These are phyloP conservation scores for Hirtodrosophila duncani DNA, from an alignment of 2,888 invertebrate species.

Conservation along the genomic window DNA sequence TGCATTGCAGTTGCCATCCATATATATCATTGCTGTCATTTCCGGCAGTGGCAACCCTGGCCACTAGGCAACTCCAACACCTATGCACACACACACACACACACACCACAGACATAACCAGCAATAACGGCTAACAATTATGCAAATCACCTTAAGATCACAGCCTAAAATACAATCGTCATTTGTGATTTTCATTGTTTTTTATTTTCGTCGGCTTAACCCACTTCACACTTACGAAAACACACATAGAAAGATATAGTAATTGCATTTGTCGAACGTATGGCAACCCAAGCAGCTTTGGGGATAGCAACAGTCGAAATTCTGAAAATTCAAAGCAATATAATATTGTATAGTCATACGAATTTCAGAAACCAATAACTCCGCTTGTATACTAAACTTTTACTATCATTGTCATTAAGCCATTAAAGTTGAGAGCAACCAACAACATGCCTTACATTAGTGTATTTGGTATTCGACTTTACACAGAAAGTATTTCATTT, in stretches of 20 bases:
- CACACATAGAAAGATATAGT: background rate
- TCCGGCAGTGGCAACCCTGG: constrained; percentile 42
- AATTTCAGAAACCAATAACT: too few relatives aligned
- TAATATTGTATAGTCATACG: too few relatives aligned
- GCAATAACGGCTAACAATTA: constrained; percentile 43
- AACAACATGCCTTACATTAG: too few relatives aligned
- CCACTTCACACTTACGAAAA: constrained; percentile 57
- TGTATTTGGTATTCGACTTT: background rate
- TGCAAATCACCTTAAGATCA: constrained; percentile 60
- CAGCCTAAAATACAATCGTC: constrained; percentile 44
- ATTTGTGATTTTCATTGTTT: constrained; percentile 36
- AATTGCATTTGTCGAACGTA: too few relatives aligned
- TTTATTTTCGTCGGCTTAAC: constrained; percentile 57
- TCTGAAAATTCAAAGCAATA: too few relatives aligned
- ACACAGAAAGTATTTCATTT: constrained; percentile 60
- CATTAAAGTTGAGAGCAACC: too few relatives aligned
- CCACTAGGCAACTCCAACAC: constrained; percentile 41
- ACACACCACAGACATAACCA: constrained; percentile 4
- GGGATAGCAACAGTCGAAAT: constrained; percentile 41
- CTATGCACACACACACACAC: constrained; percentile 40
- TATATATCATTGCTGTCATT: constrained; percentile 16
- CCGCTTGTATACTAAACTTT: too few relatives aligned
- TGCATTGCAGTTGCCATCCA: background rate
- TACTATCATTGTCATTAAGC: too few relatives aligned
- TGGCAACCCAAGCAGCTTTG: constrained; percentile 24